Conservation (phyloP, 2,797 vertebrate species). For the Cyprinodon diabolis region DNA sequence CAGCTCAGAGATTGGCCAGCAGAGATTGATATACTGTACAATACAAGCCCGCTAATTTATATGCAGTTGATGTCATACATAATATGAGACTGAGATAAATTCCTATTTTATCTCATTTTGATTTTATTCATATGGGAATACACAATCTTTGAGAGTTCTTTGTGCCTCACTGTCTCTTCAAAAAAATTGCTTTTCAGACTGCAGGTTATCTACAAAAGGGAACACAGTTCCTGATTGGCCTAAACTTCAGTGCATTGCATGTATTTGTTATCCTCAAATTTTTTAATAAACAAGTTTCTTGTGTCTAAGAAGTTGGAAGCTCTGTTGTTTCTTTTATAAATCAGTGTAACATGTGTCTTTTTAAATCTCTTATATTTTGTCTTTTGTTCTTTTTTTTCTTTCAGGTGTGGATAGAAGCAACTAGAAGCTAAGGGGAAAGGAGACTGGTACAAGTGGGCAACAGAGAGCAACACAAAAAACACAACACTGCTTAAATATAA, state of each 20-base stretch:
- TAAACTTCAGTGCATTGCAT: not conserved
- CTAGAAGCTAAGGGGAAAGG: too few species aligned
- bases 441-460: too few species aligned
- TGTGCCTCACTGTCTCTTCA: not conserved
- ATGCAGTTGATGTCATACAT: not conserved
- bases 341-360: too few species aligned
- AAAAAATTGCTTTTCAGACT: not conserved
- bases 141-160: not conserved
- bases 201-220: not conserved
- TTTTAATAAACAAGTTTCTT: not conserved
- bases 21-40: not conserved
- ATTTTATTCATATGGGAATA: not conserved
- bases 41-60: not conserved
- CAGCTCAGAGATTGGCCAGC: constrained; percentile 7
- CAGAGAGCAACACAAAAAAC: too few species aligned
- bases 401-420: too few species aligned
- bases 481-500: too few species aligned
- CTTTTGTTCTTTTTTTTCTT: too few species aligned
- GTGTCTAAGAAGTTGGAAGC: not conserved
- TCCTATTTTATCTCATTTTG: not conserved
- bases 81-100: not conserved
- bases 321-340: not conserved
- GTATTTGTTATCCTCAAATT: not conserved
- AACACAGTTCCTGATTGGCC: not conserved
- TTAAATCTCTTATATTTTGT: too few species aligned